Percentiles rank a stretch among this genome's conserved stretches.
Conservation (phyloP, 2,888 invertebrate species). For the Hipparchia sbordonii region DNA sequence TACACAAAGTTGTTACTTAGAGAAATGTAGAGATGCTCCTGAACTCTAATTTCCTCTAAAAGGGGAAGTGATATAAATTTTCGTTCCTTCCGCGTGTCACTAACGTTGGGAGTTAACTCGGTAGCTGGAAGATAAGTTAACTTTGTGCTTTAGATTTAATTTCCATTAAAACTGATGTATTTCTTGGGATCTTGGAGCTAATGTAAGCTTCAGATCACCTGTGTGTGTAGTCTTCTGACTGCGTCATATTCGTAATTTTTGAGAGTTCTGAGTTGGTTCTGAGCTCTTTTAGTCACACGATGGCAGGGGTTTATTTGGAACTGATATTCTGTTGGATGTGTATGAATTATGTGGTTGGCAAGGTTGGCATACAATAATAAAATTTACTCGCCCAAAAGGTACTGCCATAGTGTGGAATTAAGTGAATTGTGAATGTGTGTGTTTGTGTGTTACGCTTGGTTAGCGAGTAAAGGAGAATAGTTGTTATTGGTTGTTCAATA, state of each 20-base stretch:
- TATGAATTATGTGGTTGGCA: too few species aligned
- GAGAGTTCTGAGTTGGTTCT: too few species aligned
- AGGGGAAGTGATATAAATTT: slow-evolving; percentile 25
- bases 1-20: slow-evolving; percentile 3
- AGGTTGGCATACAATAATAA: too few species aligned
- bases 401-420: too few species aligned
- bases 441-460: too few species aligned
- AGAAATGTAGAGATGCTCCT: slow-evolving; percentile 12
- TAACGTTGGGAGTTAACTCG: slow-evolving; percentile 3
- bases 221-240: background rate
- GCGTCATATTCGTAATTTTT: background rate
- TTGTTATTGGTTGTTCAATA: too few species aligned
- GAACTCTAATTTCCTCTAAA: slow-evolving; percentile 26
- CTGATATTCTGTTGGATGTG: too few species aligned
- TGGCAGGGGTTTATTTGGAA: too few species aligned
- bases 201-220: background rate
- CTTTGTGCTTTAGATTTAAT: background rate
- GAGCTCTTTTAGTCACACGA: too few species aligned
- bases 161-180: background rate
- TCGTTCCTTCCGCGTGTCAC: slow-evolving; percentile 14
- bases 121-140: background rate
- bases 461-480: too few species aligned
- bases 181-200: background rate
- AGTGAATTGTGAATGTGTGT: too few species aligned
- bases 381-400: too few species aligned